Evolutionary conservation across 2,888 invertebrate species (phyloP), one percentile per base, ranked within the genome.

Genomic region (Pachycephus smyrnensis): DNA sequence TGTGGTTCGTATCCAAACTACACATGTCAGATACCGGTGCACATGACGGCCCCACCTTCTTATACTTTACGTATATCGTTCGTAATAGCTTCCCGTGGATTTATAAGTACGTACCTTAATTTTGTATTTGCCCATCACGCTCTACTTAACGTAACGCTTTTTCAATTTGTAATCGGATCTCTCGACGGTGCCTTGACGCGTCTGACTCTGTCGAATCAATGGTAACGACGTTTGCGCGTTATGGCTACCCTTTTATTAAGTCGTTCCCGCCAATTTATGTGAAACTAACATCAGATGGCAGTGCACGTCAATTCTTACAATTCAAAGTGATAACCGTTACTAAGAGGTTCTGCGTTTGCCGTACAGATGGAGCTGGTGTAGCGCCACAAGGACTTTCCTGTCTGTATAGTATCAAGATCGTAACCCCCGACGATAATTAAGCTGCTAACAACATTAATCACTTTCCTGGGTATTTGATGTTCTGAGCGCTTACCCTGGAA

Each of bases 111-210:
- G n/a, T 75, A 82, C 82, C 82, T 81, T 82, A 68, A 82, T 79
- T 31, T 75, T 68, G 36, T 82, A 79, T 75, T 81, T 81, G 31
- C 77, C 79, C 82, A 82, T 82, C 32, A 71, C 55, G 9, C 55
- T 55, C 55, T 55, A 55, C 23, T 55, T 55, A 55, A 23, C 23
- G 55, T 23, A 9, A 55, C 55, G 23, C 23, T 71, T 2, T 71
- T 31, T 31, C 6, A 71, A 71, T 71, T 12, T 11, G 12, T 33
- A 71, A 31, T 71, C 23, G 9, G 3, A 31, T 12, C 31, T 55
- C 55, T 55, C 9, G 55, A 55, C 55, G 9, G 9, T 9, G 9
- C 9, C 55, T 55, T 23, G 9, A 23, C 23, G 23, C 23, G 55
- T 55, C 23, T 2, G 6, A 23, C 55, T 23, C 23, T 23, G 23